Evolutionary conservation across 2,888 invertebrate species (phyloP).

Genomic region (Unio pictorum): DNA sequence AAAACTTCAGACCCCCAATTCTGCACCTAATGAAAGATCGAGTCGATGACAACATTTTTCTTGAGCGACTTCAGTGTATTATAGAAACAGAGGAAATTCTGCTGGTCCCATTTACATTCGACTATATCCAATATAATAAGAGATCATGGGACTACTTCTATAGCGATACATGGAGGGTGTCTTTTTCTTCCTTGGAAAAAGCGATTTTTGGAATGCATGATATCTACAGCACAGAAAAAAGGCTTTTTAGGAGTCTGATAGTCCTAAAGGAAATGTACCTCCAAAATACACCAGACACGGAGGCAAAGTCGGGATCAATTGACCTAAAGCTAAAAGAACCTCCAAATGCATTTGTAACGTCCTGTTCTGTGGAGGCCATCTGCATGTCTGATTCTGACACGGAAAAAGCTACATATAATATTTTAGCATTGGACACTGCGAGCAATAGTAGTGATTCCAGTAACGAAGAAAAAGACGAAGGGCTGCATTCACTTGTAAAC

Average conservation of each 20-base stretch:
- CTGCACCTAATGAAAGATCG: conserved; percentile 1
- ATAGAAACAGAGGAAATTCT: conserved; percentile 6
- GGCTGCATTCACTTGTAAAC: too few species aligned
- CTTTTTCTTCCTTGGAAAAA: conserved; percentile 19
- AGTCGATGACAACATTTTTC: conserved; percentile 5
- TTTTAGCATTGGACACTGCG: too few species aligned
- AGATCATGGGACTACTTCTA: conserved; percentile 11
- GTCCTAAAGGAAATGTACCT: conserved; percentile 18
- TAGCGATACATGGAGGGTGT: conserved; percentile 22
- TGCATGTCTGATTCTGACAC: neutral
- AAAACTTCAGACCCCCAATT: conserved; percentile 8
- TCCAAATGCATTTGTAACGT: conserved; percentile 10
- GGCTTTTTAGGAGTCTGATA: conserved; percentile 15
- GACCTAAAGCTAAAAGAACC: conserved; percentile 13
- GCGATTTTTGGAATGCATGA: conserved; percentile 14
- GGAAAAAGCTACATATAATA: neutral
- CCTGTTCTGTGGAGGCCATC: conserved; percentile 3
- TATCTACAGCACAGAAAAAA: conserved; percentile 13
- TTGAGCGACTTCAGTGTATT: conserved; percentile 2
- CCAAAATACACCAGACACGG: conserved; percentile 8
- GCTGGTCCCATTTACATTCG: conserved; percentile 19
- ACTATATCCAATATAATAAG: conserved; percentile 2
- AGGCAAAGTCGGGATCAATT: conserved; percentile 5
- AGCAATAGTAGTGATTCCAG: too few species aligned
- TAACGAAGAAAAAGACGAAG: too few species aligned